Evolutionary conservation across 2,888 invertebrate genomes (phyloP).

Genomic region (Amorpha juglandis): DNA sequence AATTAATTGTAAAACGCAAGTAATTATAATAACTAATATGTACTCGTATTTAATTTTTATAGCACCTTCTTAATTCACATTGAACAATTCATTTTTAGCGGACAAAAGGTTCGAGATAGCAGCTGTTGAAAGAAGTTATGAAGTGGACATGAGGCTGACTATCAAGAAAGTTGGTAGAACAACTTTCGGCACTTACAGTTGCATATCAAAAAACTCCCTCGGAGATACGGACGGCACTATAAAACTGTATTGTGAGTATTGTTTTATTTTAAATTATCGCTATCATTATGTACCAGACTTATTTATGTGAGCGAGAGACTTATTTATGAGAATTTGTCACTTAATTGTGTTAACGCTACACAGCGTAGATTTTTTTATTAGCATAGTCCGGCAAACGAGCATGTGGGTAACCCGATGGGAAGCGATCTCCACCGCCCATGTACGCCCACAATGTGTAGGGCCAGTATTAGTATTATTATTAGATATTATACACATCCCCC

Average conservation of each 20-base stretch:
- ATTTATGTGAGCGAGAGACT: no score
- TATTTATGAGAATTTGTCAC: no score
- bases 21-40: no score
- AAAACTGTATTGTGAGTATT: slow-evolving; percentile 88
- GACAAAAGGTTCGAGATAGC: slow-evolving; percentile 82
- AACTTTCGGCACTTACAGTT: slow-evolving; percentile 88
- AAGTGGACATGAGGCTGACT: slow-evolving; percentile 88
- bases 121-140: slow-evolving; percentile 86
- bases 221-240: slow-evolving; percentile 90
- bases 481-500: no score
- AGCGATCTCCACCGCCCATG: no score
- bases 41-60: not conserved
- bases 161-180: slow-evolving; percentile 85
- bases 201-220: slow-evolving; percentile 89
- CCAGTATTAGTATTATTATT: no score
- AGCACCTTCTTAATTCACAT: not conserved
- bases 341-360: no score
- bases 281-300: slow-evolving; percentile 3
- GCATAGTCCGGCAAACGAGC: no score
- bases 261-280: slow-evolving; percentile 13
- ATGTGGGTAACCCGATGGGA: no score
- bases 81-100: slow-evolving; percentile 43
- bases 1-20: not conserved
- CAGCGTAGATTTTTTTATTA: no score
- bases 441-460: no score